phyloP scores from a whole-genome alignment of 2,113 vertebrate species.

The Podarcis muralis region DNA sequence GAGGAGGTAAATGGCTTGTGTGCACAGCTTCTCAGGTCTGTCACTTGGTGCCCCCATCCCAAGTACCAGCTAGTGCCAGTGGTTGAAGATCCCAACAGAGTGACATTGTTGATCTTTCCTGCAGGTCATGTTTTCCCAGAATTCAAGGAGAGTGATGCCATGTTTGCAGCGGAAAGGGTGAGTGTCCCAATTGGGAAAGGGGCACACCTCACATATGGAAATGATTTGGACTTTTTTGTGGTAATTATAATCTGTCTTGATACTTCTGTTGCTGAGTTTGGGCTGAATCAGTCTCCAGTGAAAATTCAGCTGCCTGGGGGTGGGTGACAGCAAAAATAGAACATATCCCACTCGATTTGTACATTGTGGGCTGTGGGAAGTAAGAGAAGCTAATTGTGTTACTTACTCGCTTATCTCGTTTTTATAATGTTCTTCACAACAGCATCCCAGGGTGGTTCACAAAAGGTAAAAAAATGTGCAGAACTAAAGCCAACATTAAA shows the following conservation, averaged over 20 bases:
- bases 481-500: no score
- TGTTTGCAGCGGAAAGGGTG: slow-evolving; percentile 97
- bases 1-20: not conserved
- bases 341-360: not conserved
- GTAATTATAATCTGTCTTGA: not conserved
- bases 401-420: no score
- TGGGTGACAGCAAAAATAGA: not conserved
- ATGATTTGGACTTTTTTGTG: not conserved
- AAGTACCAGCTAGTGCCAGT: not conserved
- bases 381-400: not conserved
- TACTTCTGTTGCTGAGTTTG: not conserved
- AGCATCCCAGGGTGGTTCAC: no score
- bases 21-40: accelerated
- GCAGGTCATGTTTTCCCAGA: slow-evolving; percentile 94
- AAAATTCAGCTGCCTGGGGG: not conserved
- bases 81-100: not conserved
- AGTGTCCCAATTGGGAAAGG: slow-evolving; percentile 52
- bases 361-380: not conserved
- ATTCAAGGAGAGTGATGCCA: slow-evolving; percentile 98
- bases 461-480: no score
- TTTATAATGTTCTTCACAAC: no score
- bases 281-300: not conserved
- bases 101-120: not conserved
- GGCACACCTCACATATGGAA: not conserved
- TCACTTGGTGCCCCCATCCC: not conserved